Percentiles rank a stretch among this genome's conserved stretches.
Conservation (phyloP, 2,797 vertebrate genomes). For the Esox masquinongy region DNA sequence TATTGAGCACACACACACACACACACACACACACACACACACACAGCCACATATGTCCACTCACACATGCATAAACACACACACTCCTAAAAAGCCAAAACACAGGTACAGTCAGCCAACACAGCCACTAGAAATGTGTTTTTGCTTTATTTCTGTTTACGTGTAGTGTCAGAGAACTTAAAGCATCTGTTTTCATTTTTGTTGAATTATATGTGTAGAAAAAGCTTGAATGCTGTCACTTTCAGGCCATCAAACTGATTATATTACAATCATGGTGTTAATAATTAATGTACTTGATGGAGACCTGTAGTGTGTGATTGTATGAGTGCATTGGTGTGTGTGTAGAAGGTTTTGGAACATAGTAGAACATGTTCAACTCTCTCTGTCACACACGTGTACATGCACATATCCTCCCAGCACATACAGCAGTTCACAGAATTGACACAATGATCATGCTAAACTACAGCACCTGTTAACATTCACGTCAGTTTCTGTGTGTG, state of each 20-base stretch:
- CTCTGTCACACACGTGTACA: not conserved
- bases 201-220: constrained; percentile 62
- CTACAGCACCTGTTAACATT: constrained; percentile 53
- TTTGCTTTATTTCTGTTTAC: constrained; percentile 60
- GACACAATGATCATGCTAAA: constrained; percentile 42
- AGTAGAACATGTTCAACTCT: not conserved
- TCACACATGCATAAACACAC: constrained; percentile 24
- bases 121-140: constrained; percentile 64
- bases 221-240: constrained; percentile 58
- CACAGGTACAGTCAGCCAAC: constrained; percentile 45
- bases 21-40: not conserved
- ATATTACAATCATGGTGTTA: constrained; percentile 47
- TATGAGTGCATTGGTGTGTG: not conserved
- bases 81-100: not conserved
- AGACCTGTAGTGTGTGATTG: not conserved
- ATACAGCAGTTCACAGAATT: constrained; percentile 24
- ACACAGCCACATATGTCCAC: constrained; percentile 46
- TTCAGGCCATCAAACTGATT: constrained; percentile 49
- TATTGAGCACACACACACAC: constrained; percentile 53
- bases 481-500: constrained; percentile 40
- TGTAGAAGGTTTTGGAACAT: not conserved
- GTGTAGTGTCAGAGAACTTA: constrained; percentile 42
- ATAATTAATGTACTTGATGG: constrained; percentile 41
- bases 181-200: constrained; percentile 67
- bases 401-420: not conserved